phyloP scores from a whole-genome alignment of 2,797 vertebrate species.

The Scolopax bukidnonensis region DNA sequence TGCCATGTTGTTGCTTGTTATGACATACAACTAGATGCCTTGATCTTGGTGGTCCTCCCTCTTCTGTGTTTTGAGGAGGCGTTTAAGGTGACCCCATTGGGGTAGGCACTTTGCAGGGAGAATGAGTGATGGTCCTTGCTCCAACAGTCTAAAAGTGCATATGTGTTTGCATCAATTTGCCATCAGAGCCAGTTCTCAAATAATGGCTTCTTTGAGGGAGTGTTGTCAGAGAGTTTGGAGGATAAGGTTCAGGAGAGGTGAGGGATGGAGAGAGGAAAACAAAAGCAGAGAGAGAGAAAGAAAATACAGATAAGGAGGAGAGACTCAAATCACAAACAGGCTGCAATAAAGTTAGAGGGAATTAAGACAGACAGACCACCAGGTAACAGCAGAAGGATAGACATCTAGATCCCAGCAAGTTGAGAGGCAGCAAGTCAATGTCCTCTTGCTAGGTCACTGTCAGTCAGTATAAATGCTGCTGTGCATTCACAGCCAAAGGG shows the following conservation, averaged over 20 bases:
- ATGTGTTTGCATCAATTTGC: neutral
- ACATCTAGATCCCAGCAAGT: neutral
- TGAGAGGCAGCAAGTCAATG: neutral
- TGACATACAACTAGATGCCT: neutral
- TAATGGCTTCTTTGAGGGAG: neutral
- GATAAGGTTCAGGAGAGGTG: neutral
- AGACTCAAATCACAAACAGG: neutral
- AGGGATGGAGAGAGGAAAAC: neutral
- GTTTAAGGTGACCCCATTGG: neutral
- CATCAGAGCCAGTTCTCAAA: neutral
- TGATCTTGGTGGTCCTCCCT: neutral
- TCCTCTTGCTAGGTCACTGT: conserved; percentile 30
- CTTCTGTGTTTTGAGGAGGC: neutral
- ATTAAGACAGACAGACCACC: conserved; percentile 4
- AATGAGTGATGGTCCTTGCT: neutral
- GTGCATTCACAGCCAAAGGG: conserved; percentile 5
- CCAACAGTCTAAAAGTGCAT: neutral
- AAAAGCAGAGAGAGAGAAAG: neutral
- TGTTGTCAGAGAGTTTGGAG: neutral
- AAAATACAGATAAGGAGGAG: neutral
- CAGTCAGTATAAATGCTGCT: conserved; percentile 18
- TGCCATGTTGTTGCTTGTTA: neutral
- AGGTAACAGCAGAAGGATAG: neutral
- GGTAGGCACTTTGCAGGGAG: neutral
- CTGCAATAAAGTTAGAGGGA: neutral